Conservation (phyloP, 2,113 vertebrate species). For the Thamnaconus septentrionalis region DNA sequence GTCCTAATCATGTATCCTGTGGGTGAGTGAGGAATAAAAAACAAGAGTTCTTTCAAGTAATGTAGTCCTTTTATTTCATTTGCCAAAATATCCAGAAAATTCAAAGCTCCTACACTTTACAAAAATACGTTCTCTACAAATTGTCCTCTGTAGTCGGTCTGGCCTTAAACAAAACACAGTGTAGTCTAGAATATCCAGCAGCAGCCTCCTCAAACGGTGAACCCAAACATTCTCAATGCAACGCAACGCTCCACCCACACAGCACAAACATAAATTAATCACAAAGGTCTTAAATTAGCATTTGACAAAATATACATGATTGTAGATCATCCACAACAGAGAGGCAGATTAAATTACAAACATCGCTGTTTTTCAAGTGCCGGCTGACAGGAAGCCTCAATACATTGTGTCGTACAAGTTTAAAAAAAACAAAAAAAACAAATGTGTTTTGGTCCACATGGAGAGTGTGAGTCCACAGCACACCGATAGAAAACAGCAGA, state of each 20-base stretch:
- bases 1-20: neutral
- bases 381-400: slow-evolving; percentile 71
- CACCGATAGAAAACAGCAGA: slow-evolving; percentile 80
- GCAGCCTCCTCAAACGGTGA: slow-evolving; percentile 82
- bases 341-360: slow-evolving; percentile 81
- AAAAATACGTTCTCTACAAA: slow-evolving; percentile 99
- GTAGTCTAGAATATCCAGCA: slow-evolving; percentile 82
- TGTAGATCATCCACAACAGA: slow-evolving; percentile 76
- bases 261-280: slow-evolving; percentile 95
- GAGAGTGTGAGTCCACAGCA: slow-evolving; percentile 72
- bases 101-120: slow-evolving; percentile 94
- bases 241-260: slow-evolving; percentile 74
- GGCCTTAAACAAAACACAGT: slow-evolving; percentile 84
- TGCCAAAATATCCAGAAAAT: slow-evolving; percentile 99
- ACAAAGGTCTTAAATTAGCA: slow-evolving; percentile 91
- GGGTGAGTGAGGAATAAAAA: neutral
- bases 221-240: slow-evolving; percentile 72
- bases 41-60: slow-evolving; percentile 78
- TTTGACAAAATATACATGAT: slow-evolving; percentile 93
- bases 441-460: slow-evolving; percentile 86
- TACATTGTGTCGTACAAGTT: slow-evolving; percentile 64
- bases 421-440: slow-evolving; percentile 32
- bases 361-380: slow-evolving; percentile 79
- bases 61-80: slow-evolving; percentile 94
- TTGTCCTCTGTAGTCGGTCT: slow-evolving; percentile 81